Evolutionary conservation across 2,113 vertebrate species (phyloP).

Genomic region (Coryphaenoides rupestris): DNA sequence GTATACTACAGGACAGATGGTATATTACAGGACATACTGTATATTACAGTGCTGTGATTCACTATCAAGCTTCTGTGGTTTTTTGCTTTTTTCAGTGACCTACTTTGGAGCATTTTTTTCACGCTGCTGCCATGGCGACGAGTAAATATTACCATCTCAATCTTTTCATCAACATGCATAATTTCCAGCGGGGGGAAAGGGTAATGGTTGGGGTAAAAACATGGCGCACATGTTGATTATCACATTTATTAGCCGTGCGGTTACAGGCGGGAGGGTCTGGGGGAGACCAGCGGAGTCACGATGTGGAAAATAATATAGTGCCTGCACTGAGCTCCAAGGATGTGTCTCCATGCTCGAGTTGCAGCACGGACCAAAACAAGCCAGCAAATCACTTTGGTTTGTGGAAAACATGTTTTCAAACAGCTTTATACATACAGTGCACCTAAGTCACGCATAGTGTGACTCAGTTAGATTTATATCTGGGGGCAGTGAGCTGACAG

Average conservation of each 20-base stretch:
- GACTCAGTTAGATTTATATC: slow-evolving; percentile 39
- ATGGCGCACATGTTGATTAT: slow-evolving; percentile 33
- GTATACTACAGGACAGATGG: not conserved
- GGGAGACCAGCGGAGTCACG: slow-evolving; percentile 42
- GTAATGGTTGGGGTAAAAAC: slow-evolving; percentile 37
- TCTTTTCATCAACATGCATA: slow-evolving; percentile 39
- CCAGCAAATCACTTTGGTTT: slow-evolving; percentile 27
- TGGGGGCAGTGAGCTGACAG: not conserved
- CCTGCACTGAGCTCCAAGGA: slow-evolving; percentile 16
- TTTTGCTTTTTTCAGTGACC: slow-evolving; percentile 26
- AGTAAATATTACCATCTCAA: slow-evolving; percentile 57
- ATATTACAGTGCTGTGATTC: too few species aligned
- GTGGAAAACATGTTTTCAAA: slow-evolving; percentile 30
- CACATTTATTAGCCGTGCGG: slow-evolving; percentile 34
- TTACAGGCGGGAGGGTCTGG: slow-evolving; percentile 6
- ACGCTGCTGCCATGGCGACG: slow-evolving; percentile 49
- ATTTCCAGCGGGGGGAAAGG: slow-evolving; percentile 41
- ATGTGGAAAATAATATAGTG: slow-evolving; percentile 46
- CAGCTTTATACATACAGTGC: slow-evolving; percentile 16
- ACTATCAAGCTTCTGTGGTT: too few species aligned
- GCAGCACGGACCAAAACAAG: slow-evolving; percentile 40
- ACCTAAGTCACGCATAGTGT: slow-evolving; percentile 7
- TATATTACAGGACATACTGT: not conserved
- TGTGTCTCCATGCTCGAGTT: slow-evolving; percentile 28
- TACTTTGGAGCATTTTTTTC: slow-evolving; percentile 28